Evolutionary conservation across 2,888 invertebrate species (phyloP).

Genomic region (Arge pagana): DNA sequence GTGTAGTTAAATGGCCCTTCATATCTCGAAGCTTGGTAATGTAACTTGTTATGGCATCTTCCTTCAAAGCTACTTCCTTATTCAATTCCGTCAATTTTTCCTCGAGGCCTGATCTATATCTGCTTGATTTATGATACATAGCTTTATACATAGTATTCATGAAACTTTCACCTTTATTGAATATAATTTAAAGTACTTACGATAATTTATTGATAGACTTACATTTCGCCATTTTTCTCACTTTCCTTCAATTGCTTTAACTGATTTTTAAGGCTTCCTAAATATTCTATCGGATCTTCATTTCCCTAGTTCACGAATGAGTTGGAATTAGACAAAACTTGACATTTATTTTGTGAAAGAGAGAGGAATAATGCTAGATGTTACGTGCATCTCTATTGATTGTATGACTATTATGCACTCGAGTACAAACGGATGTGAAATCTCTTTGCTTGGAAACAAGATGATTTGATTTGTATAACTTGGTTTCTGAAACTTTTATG

Average conservation of each 20-base stretch:
- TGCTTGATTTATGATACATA: slow-evolving; percentile 24
- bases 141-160: neutral
- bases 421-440: too few relatives aligned
- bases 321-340: neutral
- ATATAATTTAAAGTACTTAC: neutral
- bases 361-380: too few relatives aligned
- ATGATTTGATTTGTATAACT: too few relatives aligned
- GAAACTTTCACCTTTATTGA: neutral
- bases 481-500: too few relatives aligned
- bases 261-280: slow-evolving; percentile 36
- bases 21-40: slow-evolving; percentile 38
- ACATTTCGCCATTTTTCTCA: slow-evolving; percentile 36
- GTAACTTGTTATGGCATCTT: slow-evolving; percentile 39
- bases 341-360: neutral
- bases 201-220: slow-evolving; percentile 34
- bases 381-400: too few relatives aligned
- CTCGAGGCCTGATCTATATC: slow-evolving; percentile 40
- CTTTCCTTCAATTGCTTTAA: slow-evolving; percentile 38
- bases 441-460: too few relatives aligned
- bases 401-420: too few relatives aligned
- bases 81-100: slow-evolving; percentile 39
- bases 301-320: slow-evolving; percentile 36
- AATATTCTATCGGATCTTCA: slow-evolving; percentile 31
- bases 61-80: slow-evolving; percentile 38
- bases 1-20: too few relatives aligned